Base-by-base conservation (phyloP, 2,113 vertebrate species). In the Tautogolabrus adspersus region DNA sequence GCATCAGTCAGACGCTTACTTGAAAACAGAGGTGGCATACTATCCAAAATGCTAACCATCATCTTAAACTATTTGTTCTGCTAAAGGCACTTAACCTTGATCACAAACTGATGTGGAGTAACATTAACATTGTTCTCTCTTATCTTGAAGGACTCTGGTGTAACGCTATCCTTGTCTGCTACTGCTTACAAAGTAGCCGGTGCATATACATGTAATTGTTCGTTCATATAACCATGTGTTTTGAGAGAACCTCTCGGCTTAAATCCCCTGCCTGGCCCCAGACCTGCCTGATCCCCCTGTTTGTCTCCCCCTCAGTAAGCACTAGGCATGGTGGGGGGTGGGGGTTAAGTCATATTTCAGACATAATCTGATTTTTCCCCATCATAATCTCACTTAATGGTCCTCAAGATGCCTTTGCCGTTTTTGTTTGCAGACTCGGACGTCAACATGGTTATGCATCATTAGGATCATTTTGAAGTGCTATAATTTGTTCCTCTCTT, bases 321-420 rank as follows among this genome's bases (percentile, higher is more conserved):
- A 82, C 44, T 64, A 63, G 76, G 56, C 78, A 47, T 49, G 2
- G 78, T 66, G 26, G 76, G 86, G 80, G 88, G 42, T 58, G 84
- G 79, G 81, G 75, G 79, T 91, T 89, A 88, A 93, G 72, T 93
- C 86, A 92, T 80, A 90, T 88, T 90, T 91, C 88, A 87, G 90
- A 91, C 75, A 62, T 89, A 91, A 93, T 92, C 89, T 77, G 86
- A 87, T 88, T 90, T 91, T 82, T 65, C 77, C 51, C 75, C 52
- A 69, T 80, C 70, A 67, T 90, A 89, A 90, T 91, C 83, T 82
- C 67, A 10, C 52, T 18, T 83, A 83, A 85, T 79, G 73, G 88
- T 84, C 63, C 66, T 59, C 44, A 84, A 77, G 30, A 73, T 78
- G 65, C 22, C 51, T 60, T 85, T 66, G 34, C 52, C 10, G 55